These are phyloP conservation scores for Nannoperca australis DNA, from an alignment of 2,797 vertebrate genomes.

Conservation along the genomic window DNA sequence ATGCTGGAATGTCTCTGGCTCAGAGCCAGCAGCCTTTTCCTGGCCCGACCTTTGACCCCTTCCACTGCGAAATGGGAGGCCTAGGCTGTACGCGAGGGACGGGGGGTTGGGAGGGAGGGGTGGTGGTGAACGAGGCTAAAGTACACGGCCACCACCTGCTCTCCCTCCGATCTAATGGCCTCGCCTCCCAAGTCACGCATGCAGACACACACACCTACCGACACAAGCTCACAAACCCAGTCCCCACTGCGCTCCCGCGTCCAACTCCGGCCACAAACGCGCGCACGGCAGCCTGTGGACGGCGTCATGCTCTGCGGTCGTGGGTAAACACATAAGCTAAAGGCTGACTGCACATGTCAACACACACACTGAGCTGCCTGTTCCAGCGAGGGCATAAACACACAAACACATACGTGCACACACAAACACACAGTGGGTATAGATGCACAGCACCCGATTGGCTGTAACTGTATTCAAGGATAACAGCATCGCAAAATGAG, in stretches of 20 bases:
- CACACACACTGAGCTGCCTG: conserved; percentile 53
- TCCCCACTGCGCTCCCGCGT: background rate
- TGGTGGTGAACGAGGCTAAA: conserved; percentile 39
- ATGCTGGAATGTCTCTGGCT: conserved; percentile 78
- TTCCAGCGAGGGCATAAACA: conserved; percentile 38
- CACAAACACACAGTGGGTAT: background rate
- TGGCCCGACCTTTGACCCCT: conserved; percentile 77
- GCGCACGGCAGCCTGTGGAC: conserved; percentile 24
- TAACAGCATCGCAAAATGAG: conserved; percentile 27
- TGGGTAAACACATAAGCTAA: conserved; percentile 68
- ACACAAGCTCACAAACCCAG: conserved; percentile 8
- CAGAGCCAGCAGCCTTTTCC: conserved; percentile 70
- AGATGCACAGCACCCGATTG: conserved; percentile 27
- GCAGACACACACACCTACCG: background rate
- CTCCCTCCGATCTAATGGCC: conserved; percentile 70
- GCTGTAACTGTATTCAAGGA: conserved; percentile 29
- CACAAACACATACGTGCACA: conserved; percentile 21
- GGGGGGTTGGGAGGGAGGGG: too few species aligned
- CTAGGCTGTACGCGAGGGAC: background rate
- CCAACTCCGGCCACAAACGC: conserved; percentile 28
- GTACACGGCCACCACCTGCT: conserved; percentile 75
- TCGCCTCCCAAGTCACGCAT: conserved; percentile 22
- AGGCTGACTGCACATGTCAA: conserved; percentile 72
- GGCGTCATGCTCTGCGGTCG: conserved; percentile 57
- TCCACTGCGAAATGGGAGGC: conserved; percentile 41